phyloP scores from a whole-genome alignment of 1,140 invertebrate genomes.

The Ceratina japonica region DNA sequence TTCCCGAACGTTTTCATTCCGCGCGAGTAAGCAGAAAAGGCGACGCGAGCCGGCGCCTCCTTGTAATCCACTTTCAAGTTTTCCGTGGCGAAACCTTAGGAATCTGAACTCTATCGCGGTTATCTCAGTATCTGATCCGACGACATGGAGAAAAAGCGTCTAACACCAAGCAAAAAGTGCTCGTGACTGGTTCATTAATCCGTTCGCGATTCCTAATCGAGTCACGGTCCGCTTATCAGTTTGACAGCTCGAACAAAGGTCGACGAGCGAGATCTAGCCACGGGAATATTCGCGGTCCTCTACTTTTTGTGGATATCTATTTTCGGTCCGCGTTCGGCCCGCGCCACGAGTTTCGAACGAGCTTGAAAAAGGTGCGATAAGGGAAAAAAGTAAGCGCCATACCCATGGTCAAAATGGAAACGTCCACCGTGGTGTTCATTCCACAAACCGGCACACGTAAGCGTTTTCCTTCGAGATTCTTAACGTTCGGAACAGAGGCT shows the following conservation, averaged over 20 bases:
- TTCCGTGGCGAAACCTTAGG: constrained; percentile 21
- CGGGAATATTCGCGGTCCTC: constrained; percentile 44
- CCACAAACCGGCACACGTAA: constrained; percentile 67
- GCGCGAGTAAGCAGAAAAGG: background rate
- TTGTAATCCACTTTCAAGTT: constrained; percentile 29
- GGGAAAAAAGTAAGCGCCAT: background rate
- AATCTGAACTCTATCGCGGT: background rate
- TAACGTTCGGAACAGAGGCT: background rate
- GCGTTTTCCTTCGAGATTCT: constrained; percentile 3
- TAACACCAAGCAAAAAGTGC: background rate
- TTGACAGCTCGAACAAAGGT: background rate
- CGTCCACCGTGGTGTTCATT: constrained; percentile 56
- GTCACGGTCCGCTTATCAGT: background rate
- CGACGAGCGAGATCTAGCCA: constrained; percentile 31
- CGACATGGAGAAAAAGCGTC: background rate
- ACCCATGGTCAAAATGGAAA: constrained; percentile 63
- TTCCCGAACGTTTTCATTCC: constrained; percentile 21
- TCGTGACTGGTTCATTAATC: background rate
- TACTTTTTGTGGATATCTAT: constrained; percentile 63
- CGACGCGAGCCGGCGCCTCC: background rate
- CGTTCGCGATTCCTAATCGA: background rate
- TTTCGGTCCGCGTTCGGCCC: constrained; percentile 44
- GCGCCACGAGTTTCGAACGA: background rate
- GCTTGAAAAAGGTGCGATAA: constrained; percentile 42
- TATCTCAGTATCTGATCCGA: background rate